Evolutionary conservation across 37 sponge, comb jelly and placozoan species (phyloP).

Genomic region (Halisarca cf. caerulea): DNA sequence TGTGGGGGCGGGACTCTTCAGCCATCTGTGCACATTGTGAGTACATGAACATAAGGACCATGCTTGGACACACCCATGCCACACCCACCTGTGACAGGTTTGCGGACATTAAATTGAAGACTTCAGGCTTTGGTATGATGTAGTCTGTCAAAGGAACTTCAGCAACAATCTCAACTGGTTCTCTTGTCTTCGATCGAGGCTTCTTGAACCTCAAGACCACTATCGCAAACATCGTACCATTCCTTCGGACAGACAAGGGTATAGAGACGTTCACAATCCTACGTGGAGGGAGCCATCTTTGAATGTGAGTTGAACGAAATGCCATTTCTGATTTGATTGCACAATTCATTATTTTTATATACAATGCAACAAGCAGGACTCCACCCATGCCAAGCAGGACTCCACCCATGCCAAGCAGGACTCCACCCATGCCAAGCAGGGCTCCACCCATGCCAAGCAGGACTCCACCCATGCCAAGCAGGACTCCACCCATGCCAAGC

Average conservation of each 20-base stretch:
- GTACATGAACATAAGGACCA: no score
- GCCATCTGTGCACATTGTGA: background rate
- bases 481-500: no score
- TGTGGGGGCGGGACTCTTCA: conserved; percentile 2
- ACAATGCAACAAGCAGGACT: no score
- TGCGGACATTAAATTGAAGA: conserved; percentile 46
- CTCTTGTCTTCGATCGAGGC: background rate
- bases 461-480: no score
- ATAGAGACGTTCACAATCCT: conserved; percentile 72
- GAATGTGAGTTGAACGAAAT: no score
- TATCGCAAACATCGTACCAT: conserved; percentile 77
- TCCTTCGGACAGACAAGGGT: conserved; percentile 53
- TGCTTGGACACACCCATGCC: background rate
- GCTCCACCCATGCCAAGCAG: no score
- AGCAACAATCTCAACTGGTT: background rate
- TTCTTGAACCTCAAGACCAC: conserved; percentile 50
- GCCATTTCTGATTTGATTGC: no score
- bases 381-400: no score
- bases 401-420: no score
- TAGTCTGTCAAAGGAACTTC: conserved; percentile 60
- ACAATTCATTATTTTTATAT: no score
- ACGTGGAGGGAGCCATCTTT: no score
- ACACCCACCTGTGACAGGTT: background rate
- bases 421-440: no score
- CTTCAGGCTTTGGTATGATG: conserved; percentile 35